Conservation (phyloP, 2,113 vertebrate genomes). For the Petaurus breviceps region DNA sequence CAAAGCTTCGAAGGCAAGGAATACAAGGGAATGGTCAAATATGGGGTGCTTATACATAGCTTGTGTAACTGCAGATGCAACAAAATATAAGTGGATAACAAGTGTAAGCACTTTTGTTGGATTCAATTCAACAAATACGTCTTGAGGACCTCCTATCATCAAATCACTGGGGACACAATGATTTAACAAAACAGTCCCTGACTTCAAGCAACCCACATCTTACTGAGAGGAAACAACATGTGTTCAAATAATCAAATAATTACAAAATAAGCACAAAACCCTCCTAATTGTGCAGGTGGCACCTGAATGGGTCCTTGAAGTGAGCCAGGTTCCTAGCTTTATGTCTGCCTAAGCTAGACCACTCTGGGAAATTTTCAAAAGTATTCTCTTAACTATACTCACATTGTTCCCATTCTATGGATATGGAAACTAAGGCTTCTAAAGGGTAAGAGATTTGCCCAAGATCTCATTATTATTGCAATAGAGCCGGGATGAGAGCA, state of each 20-base stretch:
- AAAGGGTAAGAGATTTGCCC: background rate
- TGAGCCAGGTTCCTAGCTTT: background rate
- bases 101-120: background rate
- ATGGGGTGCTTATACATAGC: background rate
- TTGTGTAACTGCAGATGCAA: background rate
- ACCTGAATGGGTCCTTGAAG: background rate
- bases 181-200: background rate
- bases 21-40: background rate
- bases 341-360: background rate
- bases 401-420: background rate
- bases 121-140: background rate
- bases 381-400: background rate
- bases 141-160: background rate
- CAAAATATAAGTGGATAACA: background rate
- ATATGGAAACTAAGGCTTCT: background rate
- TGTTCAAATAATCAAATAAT: background rate
- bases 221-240: background rate
- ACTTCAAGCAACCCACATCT: background rate
- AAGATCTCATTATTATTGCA: background rate
- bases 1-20: background rate
- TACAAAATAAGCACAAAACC: background rate
- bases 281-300: background rate
- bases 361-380: background rate
- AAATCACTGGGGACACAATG: background rate
- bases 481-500: background rate